Conservation (phyloP, 2,113 vertebrate species). For the Pelodiscus sinensis region DNA sequence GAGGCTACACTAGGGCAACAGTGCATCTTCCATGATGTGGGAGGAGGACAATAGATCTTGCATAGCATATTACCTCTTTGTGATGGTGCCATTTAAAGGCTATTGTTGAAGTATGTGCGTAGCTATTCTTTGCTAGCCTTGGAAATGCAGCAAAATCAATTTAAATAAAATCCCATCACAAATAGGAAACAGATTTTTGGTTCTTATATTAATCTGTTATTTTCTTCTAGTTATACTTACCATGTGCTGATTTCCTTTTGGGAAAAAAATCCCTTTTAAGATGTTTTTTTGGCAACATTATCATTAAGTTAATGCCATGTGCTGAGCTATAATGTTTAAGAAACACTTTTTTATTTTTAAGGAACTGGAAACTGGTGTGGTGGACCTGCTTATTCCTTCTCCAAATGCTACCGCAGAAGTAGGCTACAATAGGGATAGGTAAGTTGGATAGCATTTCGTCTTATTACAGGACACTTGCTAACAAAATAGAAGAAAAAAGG, state of each 20-base stretch:
- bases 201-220: background rate
- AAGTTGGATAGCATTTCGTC: slow-evolving; percentile 30
- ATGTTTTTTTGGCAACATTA: background rate
- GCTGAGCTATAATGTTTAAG: background rate
- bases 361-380: slow-evolving; percentile 88
- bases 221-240: background rate
- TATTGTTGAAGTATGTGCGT: background rate
- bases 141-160: background rate
- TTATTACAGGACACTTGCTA: background rate
- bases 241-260: background rate
- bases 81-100: background rate
- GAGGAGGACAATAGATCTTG: background rate
- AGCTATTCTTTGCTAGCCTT: background rate
- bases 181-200: background rate
- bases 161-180: background rate
- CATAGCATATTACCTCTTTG: background rate
- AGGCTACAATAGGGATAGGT: slow-evolving; percentile 89
- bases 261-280: background rate
- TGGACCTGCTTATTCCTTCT: slow-evolving; percentile 88
- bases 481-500: background rate
- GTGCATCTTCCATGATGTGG: background rate
- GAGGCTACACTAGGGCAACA: background rate
- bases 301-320: background rate
- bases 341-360: slow-evolving; percentile 52
- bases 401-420: slow-evolving; percentile 89